phyloP scores from a whole-genome alignment of 2,888 invertebrate species.

The Seira sanloemensis region DNA sequence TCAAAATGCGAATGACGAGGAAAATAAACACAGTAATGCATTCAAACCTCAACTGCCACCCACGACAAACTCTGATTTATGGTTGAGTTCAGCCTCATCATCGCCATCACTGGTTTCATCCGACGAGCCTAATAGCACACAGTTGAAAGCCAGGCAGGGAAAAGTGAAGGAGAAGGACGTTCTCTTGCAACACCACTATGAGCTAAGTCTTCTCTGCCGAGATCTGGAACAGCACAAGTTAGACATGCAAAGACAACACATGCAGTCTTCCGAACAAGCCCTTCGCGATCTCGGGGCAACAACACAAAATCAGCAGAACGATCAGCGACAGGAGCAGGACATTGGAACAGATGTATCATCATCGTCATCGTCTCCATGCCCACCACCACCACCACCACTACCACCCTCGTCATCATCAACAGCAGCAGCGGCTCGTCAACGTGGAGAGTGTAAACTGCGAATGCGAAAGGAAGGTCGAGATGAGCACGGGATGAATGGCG shows the following conservation, averaged over 20 bases:
- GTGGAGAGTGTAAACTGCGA: conserved; percentile 24
- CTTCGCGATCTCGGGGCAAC: conserved; percentile 28
- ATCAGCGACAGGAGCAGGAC: not conserved
- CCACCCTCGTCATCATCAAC: conserved; percentile 17
- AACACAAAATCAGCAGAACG: not conserved
- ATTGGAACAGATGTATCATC: not conserved
- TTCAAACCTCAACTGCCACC: not conserved
- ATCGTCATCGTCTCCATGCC: not conserved
- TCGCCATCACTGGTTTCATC: not conserved
- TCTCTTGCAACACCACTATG: conserved; percentile 50
- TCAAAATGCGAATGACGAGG: not conserved
- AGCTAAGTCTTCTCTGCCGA: conserved; percentile 39
- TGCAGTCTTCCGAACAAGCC: conserved; percentile 40
- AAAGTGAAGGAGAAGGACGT: conserved; percentile 26
- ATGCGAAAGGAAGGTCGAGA: conserved; percentile 46
- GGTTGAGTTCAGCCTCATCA: not conserved
- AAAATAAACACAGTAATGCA: not conserved
- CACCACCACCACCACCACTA: no score
- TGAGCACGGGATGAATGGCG: conserved; percentile 48
- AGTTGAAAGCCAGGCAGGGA: not conserved
- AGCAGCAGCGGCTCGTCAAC: not conserved
- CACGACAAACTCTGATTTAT: not conserved
- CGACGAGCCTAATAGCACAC: not conserved
- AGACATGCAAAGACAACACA: conserved; percentile 53
- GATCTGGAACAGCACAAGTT: conserved; percentile 54